These are phyloP conservation scores for Mallateleia sp. DNA, from an alignment of 2,888 invertebrate species.

Conservation along the genomic window DNA sequence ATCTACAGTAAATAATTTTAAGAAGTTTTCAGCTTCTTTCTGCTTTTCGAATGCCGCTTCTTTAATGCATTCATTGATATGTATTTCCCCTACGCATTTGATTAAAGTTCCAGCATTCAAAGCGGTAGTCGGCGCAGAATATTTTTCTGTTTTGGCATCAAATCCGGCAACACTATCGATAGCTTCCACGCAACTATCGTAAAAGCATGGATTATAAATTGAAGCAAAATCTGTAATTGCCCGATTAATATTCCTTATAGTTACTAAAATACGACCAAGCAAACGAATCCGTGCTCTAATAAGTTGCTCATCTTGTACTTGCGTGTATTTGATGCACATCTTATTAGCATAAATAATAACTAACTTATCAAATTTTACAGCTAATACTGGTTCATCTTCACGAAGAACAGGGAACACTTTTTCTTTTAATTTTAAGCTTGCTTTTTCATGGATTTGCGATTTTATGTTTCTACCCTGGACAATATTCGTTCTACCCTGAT, in stretches of 20 bases:
- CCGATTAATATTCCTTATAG: not conserved
- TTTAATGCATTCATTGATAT: conserved; percentile 57
- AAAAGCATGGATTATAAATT: conserved; percentile 58
- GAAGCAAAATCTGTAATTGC: conserved; percentile 39
- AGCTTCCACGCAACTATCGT: conserved; percentile 43
- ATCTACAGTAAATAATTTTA: conserved; percentile 61
- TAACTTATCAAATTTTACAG: not conserved
- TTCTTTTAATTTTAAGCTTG: not conserved
- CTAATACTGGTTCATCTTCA: not conserved
- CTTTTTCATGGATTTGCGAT: not conserved
- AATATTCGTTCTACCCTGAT: not conserved
- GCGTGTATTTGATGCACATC: not conserved
- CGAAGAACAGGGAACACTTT: not conserved
- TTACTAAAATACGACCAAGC: not conserved
- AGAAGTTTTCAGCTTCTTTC: conserved; percentile 52
- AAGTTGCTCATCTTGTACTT: not conserved
- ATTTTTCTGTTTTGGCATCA: conserved; percentile 43
- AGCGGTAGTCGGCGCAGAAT: conserved; percentile 57
- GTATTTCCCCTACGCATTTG: conserved; percentile 48
- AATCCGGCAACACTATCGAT: conserved; percentile 64
- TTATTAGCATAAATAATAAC: not conserved
- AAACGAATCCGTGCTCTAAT: not conserved
- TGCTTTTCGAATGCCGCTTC: conserved; percentile 44
- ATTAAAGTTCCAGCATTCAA: conserved; percentile 61
- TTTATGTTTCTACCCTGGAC: not conserved